Evolutionary conservation across 2,113 vertebrate species (phyloP).

Genomic region (Scartelaos histophorus): DNA sequence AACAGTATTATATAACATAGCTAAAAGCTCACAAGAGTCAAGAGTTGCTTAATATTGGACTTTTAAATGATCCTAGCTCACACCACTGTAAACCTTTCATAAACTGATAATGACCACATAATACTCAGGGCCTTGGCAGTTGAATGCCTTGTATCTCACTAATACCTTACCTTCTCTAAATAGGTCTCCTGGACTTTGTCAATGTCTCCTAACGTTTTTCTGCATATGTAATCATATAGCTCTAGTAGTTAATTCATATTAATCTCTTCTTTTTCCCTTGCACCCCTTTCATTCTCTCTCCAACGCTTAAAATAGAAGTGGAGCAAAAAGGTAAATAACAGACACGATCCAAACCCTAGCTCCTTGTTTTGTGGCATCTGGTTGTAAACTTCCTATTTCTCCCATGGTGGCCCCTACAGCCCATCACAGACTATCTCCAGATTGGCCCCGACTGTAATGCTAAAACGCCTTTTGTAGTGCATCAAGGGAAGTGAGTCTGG

Average conservation of each 20-base stretch:
- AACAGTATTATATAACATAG: no score
- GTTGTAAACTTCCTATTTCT: slow-evolving; percentile 89
- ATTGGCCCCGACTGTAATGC: slow-evolving; percentile 55
- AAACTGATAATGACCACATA: slow-evolving; percentile 58
- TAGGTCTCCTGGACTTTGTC: slow-evolving; percentile 85
- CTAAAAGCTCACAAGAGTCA: no score
- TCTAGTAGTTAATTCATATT: slow-evolving; percentile 98
- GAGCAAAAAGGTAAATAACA: slow-evolving; percentile 99
- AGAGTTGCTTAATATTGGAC: no score
- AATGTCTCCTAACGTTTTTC: slow-evolving; percentile 90
- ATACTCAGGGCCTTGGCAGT: slow-evolving; percentile 82
- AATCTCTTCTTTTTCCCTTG: slow-evolving; percentile 97
- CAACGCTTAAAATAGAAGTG: slow-evolving; percentile 99
- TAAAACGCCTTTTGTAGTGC: slow-evolving; percentile 61
- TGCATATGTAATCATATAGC: slow-evolving; percentile 87
- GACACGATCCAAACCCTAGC: slow-evolving; percentile 93
- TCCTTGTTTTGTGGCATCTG: slow-evolving; percentile 98
- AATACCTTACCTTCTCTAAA: slow-evolving; percentile 78
- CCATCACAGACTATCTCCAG: slow-evolving; percentile 79
- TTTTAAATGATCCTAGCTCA: background rate
- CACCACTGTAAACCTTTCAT: slow-evolving; percentile 37
- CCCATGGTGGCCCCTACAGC: slow-evolving; percentile 84
- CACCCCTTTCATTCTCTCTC: slow-evolving; percentile 97
- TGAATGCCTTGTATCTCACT: slow-evolving; percentile 71
- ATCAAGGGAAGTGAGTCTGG: slow-evolving; percentile 73